Evolutionary conservation across 64 coral and sea anemone genomes (phyloP).

Genomic region (Exaiptasia diaphana): DNA sequence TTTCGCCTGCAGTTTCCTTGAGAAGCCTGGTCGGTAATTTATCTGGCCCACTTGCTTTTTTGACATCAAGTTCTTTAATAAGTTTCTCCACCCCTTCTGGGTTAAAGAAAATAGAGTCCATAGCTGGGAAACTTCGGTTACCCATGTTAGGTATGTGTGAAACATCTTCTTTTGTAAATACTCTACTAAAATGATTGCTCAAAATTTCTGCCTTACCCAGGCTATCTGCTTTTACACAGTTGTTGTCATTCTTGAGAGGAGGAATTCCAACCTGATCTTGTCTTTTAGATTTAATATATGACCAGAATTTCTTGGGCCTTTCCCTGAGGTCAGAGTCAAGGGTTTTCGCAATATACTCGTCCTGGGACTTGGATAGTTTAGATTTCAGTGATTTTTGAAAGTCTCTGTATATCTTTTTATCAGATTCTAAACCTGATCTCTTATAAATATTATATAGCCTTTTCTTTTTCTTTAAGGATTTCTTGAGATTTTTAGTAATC

Average conservation of each 20-base stretch:
- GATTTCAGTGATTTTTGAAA: constrained; percentile 25
- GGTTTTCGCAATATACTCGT: constrained; percentile 29
- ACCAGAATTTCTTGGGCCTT: constrained; percentile 40
- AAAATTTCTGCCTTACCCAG: constrained; percentile 51
- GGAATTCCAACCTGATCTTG: constrained; percentile 41
- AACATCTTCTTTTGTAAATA: constrained; percentile 48
- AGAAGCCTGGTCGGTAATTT: constrained; percentile 42
- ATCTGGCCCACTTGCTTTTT: constrained; percentile 27
- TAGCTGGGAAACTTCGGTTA: not conserved
- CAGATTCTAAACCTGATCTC: constrained; percentile 29
- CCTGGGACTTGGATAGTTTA: constrained; percentile 31
- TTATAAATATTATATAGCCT: constrained; percentile 32
- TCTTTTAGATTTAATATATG: constrained; percentile 55
- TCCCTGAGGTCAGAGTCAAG: not conserved
- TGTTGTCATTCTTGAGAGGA: constrained; percentile 9
- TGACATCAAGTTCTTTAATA: constrained; percentile 33
- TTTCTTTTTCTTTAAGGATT: constrained; percentile 31
- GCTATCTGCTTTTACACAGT: constrained; percentile 28
- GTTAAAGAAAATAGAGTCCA: constrained; percentile 11
- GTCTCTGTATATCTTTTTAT: constrained; percentile 43
- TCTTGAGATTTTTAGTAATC: constrained; percentile 36
- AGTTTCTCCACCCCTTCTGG: not conserved
- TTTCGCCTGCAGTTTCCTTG: constrained; percentile 40
- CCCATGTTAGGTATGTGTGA: constrained; percentile 5
- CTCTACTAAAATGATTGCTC: constrained; percentile 19